Evolutionary conservation across 1,140 invertebrate genomes (phyloP).

Genomic region (Bombus confusus): DNA sequence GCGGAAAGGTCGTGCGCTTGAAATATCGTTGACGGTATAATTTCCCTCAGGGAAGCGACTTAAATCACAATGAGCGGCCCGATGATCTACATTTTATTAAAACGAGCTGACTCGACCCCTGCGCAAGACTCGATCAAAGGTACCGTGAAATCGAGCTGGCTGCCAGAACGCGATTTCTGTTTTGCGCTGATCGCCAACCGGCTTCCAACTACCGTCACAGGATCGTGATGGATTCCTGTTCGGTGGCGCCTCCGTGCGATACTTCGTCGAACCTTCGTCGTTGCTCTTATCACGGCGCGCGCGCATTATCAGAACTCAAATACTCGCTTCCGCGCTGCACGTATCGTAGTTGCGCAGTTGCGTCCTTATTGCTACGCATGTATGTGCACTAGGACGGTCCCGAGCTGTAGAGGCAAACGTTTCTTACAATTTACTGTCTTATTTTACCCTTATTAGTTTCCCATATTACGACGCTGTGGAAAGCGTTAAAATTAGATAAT

Average conservation of each 20-base stretch:
- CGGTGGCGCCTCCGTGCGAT: constrained; percentile 64
- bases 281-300: constrained; percentile 31
- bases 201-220: no score
- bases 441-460: no score
- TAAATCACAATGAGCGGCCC: constrained; percentile 35
- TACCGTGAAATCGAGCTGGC: constrained; percentile 1
- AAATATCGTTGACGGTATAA: constrained; percentile 57
- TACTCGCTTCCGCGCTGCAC: not conserved
- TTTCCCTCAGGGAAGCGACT: constrained; percentile 44
- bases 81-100: constrained; percentile 52
- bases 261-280: constrained; percentile 7
- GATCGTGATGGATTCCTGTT: not conserved
- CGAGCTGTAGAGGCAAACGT: no score
- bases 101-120: constrained; percentile 18
- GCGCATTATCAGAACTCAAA: constrained; percentile 22
- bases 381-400: no score
- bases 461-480: no score
- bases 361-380: no score
- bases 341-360: not conserved
- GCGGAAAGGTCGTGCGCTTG: constrained; percentile 36
- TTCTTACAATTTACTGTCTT: no score
- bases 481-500: no score
- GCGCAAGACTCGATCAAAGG: not conserved
- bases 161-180: not conserved
- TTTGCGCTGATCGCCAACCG: no score